phyloP scores from a whole-genome alignment of 2,797 vertebrate genomes.

The Thamnophis elegans region DNA sequence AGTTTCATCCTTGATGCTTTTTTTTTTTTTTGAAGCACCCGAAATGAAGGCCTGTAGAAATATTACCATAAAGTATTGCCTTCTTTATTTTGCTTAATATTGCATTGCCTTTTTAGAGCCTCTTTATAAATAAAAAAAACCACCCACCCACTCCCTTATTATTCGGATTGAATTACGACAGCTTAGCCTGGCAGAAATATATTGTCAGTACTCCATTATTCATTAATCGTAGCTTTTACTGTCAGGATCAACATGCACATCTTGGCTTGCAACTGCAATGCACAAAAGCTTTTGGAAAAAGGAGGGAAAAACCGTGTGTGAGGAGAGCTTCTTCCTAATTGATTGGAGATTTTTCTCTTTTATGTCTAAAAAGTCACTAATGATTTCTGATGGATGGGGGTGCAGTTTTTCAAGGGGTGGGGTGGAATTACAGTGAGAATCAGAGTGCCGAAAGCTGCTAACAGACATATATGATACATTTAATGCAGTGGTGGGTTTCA shows the following conservation, averaged over 20 bases:
- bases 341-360: conserved; percentile 63
- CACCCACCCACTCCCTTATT: conserved; percentile 41
- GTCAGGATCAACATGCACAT: conserved; percentile 66
- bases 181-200: conserved; percentile 59
- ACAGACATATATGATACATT: conserved; percentile 11
- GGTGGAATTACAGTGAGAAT: not conserved
- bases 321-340: conserved; percentile 55
- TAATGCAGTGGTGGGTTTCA: too few relatives aligned
- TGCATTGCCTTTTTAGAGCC: conserved; percentile 57
- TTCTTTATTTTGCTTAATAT: conserved; percentile 52
- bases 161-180: conserved; percentile 61
- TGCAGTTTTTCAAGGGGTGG: not conserved
- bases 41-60: conserved; percentile 30
- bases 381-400: conserved; percentile 30
- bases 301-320: not conserved
- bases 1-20: conserved; percentile 13
- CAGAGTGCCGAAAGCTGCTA: conserved; percentile 47
- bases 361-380: conserved; percentile 61
- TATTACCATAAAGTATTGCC: conserved; percentile 57
- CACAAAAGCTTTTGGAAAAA: conserved; percentile 36
- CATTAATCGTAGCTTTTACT: conserved; percentile 65
- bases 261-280: conserved; percentile 60
- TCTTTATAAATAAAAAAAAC: conserved; percentile 35
- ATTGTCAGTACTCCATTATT: conserved; percentile 63
- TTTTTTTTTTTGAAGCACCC: conserved; percentile 19